phyloP scores from a whole-genome alignment of 2,797 vertebrate species.

The Crocodylus rhombifer region DNA sequence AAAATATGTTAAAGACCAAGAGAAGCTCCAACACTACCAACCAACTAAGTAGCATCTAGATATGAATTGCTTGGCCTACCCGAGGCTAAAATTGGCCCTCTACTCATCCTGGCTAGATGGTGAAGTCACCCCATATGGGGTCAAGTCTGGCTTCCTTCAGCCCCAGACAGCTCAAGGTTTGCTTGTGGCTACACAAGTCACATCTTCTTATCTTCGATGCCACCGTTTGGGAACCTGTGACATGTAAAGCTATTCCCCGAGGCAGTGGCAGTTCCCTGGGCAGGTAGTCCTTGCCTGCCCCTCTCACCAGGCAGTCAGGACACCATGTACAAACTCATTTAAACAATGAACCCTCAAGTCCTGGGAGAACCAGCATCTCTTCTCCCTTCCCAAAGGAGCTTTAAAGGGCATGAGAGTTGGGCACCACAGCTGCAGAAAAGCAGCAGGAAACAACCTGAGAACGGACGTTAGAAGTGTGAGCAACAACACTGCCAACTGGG shows the following conservation, averaged over 20 bases:
- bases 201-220: not conserved
- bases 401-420: not conserved
- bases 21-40: no score
- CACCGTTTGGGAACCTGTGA: not conserved
- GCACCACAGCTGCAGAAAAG: not conserved
- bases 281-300: not conserved
- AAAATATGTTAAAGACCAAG: no score
- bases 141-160: not conserved
- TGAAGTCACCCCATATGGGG: not conserved
- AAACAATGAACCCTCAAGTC: not conserved
- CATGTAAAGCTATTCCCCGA: not conserved
- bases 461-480: not conserved
- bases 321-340: not conserved
- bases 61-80: not conserved
- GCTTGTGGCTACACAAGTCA: conserved; percentile 24
- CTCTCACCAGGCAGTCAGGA: not conserved
- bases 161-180: not conserved
- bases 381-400: not conserved
- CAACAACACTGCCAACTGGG: not conserved
- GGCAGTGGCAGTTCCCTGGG: not conserved
- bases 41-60: not conserved
- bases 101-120: not conserved
- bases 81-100: not conserved
- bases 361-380: not conserved
- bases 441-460: not conserved